Percentiles rank a stretch among this genome's conserved stretches.
Conservation (phyloP, 2,113 vertebrate species). For the Canis aureus region DNA sequence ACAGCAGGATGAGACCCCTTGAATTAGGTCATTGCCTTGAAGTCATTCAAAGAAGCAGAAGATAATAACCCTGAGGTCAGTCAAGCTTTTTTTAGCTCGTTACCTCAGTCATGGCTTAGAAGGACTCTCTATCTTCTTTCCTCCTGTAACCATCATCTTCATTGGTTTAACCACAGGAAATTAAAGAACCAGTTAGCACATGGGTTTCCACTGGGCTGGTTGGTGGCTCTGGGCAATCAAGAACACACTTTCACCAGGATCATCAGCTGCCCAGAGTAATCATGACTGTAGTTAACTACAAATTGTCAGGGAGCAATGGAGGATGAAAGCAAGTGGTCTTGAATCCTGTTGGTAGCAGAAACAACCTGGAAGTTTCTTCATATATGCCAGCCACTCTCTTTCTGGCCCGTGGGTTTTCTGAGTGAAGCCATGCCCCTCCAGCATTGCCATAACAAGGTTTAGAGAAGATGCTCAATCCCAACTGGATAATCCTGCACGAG, state of each 20-base stretch:
- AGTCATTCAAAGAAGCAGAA: constrained; percentile 23
- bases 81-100: not conserved
- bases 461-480: not conserved
- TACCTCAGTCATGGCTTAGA: not conserved
- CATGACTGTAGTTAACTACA: not conserved
- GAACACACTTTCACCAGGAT: not conserved
- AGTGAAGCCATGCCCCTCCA: not conserved
- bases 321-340: not conserved
- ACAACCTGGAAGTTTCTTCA: not conserved
- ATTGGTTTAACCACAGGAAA: not conserved
- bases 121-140: not conserved
- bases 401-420: not conserved
- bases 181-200: not conserved
- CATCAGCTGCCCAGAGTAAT: not conserved
- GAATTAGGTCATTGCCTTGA: not conserved
- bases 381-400: not conserved
- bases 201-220: not conserved
- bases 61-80: not conserved
- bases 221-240: not conserved
- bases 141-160: not conserved
- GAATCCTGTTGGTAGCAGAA: not conserved
- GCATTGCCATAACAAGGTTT: not conserved
- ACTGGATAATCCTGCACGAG: not conserved
- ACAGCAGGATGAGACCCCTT: not conserved
- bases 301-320: not conserved